These are phyloP conservation scores for Channa argus DNA, from an alignment of 2,113 vertebrate species.

Conservation along the genomic window DNA sequence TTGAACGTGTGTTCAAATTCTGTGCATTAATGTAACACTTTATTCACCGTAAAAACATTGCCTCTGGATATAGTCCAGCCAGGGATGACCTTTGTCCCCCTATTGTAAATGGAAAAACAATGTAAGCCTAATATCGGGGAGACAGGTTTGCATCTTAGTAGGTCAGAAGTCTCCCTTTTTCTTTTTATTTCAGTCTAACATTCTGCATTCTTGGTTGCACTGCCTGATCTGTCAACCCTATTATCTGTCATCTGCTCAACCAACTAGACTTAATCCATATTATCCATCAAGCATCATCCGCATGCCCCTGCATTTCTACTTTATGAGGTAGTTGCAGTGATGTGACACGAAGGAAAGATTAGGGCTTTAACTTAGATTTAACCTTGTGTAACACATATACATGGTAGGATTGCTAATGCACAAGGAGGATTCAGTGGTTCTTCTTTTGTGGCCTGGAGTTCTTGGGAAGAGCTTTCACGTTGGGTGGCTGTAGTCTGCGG, in stretches of 20 bases:
- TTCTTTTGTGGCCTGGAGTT: constrained; percentile 14
- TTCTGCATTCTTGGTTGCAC: too few relatives aligned
- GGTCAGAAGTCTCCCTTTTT: background rate
- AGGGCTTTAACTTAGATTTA: background rate
- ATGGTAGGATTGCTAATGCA: background rate
- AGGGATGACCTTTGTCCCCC: background rate
- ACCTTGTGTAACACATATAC: background rate
- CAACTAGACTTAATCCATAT: background rate
- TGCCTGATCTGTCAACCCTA: too few relatives aligned
- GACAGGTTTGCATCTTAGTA: background rate
- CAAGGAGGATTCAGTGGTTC: background rate
- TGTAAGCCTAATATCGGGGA: background rate
- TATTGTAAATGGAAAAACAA: background rate
- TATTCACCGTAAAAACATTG: background rate
- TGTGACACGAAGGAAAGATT: background rate
- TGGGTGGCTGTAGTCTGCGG: background rate
- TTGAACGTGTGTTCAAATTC: too few relatives aligned
- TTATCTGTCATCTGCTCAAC: too few relatives aligned
- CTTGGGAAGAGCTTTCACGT: constrained; percentile 9
- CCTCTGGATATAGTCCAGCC: background rate
- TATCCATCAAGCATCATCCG: background rate
- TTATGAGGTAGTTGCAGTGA: background rate
- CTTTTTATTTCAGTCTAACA: too few relatives aligned
- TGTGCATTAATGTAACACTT: too few relatives aligned
- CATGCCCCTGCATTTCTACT: background rate